These are phyloP conservation scores for Microctenopoma lineatum DNA, from an alignment of 2,797 vertebrate species.

Conservation along the genomic window DNA sequence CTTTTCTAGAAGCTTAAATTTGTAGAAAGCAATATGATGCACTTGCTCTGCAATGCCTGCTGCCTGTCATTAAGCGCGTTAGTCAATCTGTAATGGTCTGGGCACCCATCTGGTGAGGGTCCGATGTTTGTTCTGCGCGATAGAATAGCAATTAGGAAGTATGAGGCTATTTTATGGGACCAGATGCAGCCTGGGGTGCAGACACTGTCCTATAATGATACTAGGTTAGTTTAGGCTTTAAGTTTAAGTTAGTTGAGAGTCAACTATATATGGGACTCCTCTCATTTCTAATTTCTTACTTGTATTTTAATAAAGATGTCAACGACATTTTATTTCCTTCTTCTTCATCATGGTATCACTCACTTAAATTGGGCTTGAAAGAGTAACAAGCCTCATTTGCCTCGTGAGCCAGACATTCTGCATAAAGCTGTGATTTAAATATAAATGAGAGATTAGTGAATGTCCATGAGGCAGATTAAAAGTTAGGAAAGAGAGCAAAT, in stretches of 20 bases:
- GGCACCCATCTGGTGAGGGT: constrained; percentile 46
- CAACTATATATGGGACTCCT: constrained; percentile 16
- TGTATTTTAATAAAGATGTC: not conserved
- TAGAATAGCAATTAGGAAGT: constrained; percentile 62
- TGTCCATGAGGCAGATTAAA: constrained; percentile 61
- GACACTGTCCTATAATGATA: constrained; percentile 44
- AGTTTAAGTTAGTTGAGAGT: constrained; percentile 31
- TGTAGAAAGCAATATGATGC: constrained; percentile 34
- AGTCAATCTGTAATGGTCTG: constrained; percentile 42
- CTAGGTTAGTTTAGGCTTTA: constrained; percentile 12
- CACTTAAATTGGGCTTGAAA: constrained; percentile 51
- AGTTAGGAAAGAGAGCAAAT: constrained; percentile 31
- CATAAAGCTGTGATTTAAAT: constrained; percentile 64
- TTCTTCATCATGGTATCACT: constrained; percentile 32
- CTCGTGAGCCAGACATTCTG: constrained; percentile 41
- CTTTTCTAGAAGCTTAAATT: constrained; percentile 34
- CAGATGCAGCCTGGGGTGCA: constrained; percentile 59
- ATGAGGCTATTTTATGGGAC: constrained; percentile 47
- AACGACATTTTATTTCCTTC: constrained; percentile 17
- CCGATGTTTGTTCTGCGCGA: constrained; percentile 58
- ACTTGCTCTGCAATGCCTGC: constrained; percentile 40
- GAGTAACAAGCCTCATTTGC: constrained; percentile 50
- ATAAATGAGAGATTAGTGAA: constrained; percentile 66
- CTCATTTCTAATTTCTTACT: not conserved
- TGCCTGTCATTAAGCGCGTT: constrained; percentile 36